A percentile compares a stretch with the other conserved stretches of the same genome.
Conservation (phyloP, 1,140 invertebrate species). For the Drosophila sechellia region DNA sequence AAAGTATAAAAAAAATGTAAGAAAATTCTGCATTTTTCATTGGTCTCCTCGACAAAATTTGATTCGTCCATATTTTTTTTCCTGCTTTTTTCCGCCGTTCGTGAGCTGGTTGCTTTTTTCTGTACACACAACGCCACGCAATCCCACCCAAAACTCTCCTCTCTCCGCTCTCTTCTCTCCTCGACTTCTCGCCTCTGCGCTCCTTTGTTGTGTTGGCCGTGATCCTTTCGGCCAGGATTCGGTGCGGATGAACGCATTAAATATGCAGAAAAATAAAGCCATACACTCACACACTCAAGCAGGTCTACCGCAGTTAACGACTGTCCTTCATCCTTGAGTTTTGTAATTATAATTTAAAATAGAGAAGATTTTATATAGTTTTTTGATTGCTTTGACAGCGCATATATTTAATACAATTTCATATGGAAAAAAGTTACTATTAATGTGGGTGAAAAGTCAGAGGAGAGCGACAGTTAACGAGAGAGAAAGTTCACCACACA, state of each 20-base stretch:
- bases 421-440: neutral
- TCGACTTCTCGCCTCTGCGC: slow-evolving; percentile 30
- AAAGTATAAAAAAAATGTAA: slow-evolving; percentile 41
- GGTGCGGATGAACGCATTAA: slow-evolving; percentile 40
- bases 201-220: slow-evolving; percentile 61
- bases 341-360: neutral
- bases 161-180: slow-evolving; percentile 16
- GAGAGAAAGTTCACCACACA: slow-evolving; percentile 15
- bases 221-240: slow-evolving; percentile 35
- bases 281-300: slow-evolving; percentile 2
- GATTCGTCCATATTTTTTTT: slow-evolving; percentile 14
- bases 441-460: slow-evolving; percentile 3
- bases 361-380: no score
- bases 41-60: slow-evolving; percentile 29
- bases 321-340: slow-evolving; percentile 30
- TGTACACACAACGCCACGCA: slow-evolving; percentile 71
- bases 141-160: slow-evolving; percentile 51
- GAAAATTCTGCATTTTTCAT: slow-evolving; percentile 27
- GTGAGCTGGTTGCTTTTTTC: slow-evolving; percentile 62
- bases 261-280: slow-evolving; percentile 48
- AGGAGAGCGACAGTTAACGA: neutral
- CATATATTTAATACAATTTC: neutral
- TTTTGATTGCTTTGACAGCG: no score
- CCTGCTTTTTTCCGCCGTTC: slow-evolving; percentile 11
- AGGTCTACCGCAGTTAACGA: slow-evolving; percentile 11